Evolutionary conservation across 2,797 vertebrate species (phyloP).

Genomic region (Thamnophis elegans): DNA sequence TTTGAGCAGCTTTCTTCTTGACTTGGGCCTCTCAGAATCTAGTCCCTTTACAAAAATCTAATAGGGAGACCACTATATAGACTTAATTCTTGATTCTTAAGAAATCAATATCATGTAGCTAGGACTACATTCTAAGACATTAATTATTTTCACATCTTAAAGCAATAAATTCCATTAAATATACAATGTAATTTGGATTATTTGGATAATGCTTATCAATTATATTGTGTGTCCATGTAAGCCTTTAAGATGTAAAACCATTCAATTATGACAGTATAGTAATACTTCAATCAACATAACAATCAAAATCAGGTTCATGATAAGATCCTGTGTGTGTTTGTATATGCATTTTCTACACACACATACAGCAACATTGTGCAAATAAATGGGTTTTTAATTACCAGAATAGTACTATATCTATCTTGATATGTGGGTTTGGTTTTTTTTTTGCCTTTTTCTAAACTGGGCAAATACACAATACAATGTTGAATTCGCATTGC

Average conservation of each 20-base stretch:
- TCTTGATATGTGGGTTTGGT: neutral
- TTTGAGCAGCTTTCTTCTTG: neutral
- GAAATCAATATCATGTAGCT: neutral
- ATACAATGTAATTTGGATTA: neutral
- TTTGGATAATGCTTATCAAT: neutral
- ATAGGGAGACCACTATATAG: neutral
- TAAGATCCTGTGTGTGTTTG: neutral
- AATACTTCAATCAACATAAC: neutral
- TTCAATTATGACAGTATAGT: neutral
- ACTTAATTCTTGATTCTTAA: neutral
- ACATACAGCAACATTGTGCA: neutral
- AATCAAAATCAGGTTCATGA: neutral
- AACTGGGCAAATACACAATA: neutral
- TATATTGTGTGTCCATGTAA: neutral
- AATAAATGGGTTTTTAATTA: neutral
- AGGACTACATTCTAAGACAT: neutral
- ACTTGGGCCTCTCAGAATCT: neutral
- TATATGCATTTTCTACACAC: neutral
- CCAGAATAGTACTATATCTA: neutral
- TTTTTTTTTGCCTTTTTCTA: neutral
- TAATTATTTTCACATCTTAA: neutral
- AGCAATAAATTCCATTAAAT: neutral
- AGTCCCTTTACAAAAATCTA: neutral
- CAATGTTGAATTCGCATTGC: neutral
- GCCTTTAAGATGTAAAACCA: neutral